A percentile compares a stretch with the other conserved stretches of the same genome.
phyloP scores from a whole-genome alignment of 92 coral and sea anemone genomes.

The Bergia puertoricense region DNA sequence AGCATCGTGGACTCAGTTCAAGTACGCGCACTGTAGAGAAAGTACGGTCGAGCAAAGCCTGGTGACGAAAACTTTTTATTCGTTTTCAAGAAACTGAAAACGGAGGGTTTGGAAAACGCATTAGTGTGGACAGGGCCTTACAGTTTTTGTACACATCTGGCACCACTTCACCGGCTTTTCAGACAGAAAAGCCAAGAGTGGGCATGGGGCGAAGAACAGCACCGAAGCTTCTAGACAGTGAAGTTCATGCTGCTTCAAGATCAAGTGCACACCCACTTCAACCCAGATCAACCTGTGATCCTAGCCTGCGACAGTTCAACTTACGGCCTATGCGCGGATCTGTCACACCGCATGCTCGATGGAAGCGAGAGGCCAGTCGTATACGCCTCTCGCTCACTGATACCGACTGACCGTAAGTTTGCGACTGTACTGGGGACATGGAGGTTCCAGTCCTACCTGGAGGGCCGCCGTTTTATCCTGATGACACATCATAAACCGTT shows the following conservation, averaged over 20 bases:
- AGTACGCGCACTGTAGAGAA: no score
- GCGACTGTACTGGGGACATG: no score
- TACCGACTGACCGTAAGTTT: no score
- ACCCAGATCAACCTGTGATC: conserved; percentile 17
- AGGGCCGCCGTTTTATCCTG: no score
- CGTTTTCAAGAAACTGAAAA: no score
- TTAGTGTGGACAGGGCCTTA: no score
- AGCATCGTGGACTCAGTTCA: no score
- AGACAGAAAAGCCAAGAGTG: neutral
- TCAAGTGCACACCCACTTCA: conserved; percentile 28
- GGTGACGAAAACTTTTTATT: no score
- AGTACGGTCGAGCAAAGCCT: no score
- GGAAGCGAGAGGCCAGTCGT: neutral
- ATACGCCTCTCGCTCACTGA: neutral
- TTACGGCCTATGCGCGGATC: neutral
- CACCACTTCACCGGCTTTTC: neutral
- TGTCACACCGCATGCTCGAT: neutral
- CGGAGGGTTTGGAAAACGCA: no score
- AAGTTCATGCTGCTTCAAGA: neutral
- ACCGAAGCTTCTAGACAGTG: conserved; percentile 1
- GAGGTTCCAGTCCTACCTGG: no score
- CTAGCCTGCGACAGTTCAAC: neutral
- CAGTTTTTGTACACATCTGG: neutral
- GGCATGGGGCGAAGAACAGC: conserved; percentile 15
- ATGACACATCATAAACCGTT: no score